Evolutionary conservation across 2,113 vertebrate genomes (phyloP).

Genomic region (Brachyistius frenatus): DNA sequence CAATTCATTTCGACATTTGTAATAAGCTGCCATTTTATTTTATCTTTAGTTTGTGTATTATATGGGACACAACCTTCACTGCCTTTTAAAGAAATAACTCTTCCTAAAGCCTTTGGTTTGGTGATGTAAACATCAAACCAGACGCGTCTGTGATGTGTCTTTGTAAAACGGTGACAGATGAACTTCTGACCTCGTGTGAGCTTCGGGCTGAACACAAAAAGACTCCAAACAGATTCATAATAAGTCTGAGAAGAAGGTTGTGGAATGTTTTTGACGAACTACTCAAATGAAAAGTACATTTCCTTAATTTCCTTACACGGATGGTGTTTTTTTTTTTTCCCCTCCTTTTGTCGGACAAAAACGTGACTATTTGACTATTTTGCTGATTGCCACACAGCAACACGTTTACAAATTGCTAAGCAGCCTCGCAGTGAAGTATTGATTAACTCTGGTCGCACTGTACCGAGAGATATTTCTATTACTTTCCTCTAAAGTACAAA

Average conservation of each 20-base stretch:
- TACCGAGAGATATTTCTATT: neutral
- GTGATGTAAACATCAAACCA: neutral
- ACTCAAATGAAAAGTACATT: neutral
- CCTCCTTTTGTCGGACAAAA: no score
- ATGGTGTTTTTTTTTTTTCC: no score
- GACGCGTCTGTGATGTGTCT: conserved; percentile 11
- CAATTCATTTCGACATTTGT: neutral
- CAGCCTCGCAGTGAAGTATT: neutral
- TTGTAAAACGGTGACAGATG: conserved; percentile 10
- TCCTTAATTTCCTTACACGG: no score
- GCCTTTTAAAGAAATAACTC: neutral
- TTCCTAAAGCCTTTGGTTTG: conserved; percentile 5
- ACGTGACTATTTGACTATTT: no score
- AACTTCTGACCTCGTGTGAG: conserved; percentile 15
- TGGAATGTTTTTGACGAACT: conserved; percentile 21
- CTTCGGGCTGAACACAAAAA: neutral
- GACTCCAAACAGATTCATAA: conserved; percentile 6
- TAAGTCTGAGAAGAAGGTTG: conserved; percentile 4
- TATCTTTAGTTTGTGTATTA: neutral
- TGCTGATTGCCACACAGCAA: neutral
- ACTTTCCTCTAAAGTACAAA: neutral
- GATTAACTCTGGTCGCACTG: neutral
- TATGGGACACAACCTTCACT: rapidly evolving
- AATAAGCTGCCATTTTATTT: no score
- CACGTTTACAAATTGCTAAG: neutral